A percentile compares a stretch with the other conserved stretches of the same genome.
phyloP scores from a whole-genome alignment of 35 echinoderm and acorn worm species.

The Apostichopus japonicus region DNA sequence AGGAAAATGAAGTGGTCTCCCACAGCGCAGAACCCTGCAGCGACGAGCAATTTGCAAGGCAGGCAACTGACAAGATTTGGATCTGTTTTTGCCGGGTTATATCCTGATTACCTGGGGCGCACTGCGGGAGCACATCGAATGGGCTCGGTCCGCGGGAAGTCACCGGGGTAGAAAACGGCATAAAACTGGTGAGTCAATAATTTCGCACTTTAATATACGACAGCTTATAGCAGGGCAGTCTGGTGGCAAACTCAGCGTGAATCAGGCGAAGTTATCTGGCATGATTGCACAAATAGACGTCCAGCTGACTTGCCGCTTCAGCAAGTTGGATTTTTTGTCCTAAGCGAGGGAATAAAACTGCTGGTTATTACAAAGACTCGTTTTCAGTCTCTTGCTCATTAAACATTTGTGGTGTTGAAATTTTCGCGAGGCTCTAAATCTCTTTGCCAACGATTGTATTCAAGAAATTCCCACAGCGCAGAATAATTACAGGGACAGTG shows the following conservation, averaged over 20 bases:
- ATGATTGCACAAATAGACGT: conserved; percentile 63
- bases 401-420: conserved; percentile 24
- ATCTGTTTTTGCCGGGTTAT: conserved; percentile 60
- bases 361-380: conserved; percentile 40
- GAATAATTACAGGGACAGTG: not conserved
- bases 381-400: conserved; percentile 30
- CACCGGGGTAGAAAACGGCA: conserved; percentile 35
- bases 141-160: conserved; percentile 59
- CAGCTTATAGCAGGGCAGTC: conserved; percentile 25
- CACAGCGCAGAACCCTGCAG: conserved; percentile 71
- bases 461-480: conserved; percentile 16
- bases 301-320: conserved; percentile 59
- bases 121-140: conserved; percentile 55
- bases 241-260: conserved; percentile 55
- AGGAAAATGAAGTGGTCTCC: conserved; percentile 67
- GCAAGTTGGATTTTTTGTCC: conserved; percentile 45
- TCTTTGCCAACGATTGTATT: not conserved
- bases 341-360: conserved; percentile 52
- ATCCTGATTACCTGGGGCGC: conserved; percentile 67
- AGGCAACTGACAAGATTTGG: conserved; percentile 62
- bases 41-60: conserved; percentile 60
- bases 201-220: conserved; percentile 55
- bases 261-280: conserved; percentile 32
- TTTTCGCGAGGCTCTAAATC: conserved; percentile 19
- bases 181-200: conserved; percentile 60